Evolutionary conservation across 2,797 vertebrate genomes (phyloP), one percentile per base, ranked within the genome.

Genomic region (Lacerta viridis): DNA sequence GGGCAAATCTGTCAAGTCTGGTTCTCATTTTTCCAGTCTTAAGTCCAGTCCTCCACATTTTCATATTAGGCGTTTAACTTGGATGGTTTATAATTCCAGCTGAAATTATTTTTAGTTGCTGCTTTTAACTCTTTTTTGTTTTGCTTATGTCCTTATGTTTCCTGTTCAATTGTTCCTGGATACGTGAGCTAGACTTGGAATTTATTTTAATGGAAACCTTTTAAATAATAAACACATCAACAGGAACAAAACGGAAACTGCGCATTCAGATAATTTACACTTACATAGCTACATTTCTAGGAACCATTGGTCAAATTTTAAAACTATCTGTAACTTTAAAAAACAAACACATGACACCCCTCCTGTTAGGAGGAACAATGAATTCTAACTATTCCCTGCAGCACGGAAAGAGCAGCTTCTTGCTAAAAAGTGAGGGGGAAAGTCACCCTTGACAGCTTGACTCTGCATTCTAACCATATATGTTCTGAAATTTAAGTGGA

Each of bases 401-500:
- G 9, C 6, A 25, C 4, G 36, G 5, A 66, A 20, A 72, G n/a
- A 7, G 3, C 66, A 27, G 20, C 20, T 84, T n/a, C 41, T 23
- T 83, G 61, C 66, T 69, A 29, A 46, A 69, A 69, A 43, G 15
- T 83, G 25, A 83, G 17, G 50, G 4, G 2, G 33, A 59, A 7
- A 4, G 29, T 13, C 25, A 78, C 41, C 17, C 50, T 80, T 80
- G n/a, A 33, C 23, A 36, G 15, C 17, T 61, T 1, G 43, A 69
- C 29, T 9, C 8, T 41, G 4, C 66, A 69, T 69, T 41, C 39
- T 66, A 11, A 41, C 61, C 36, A 41, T 27, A 5, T 36, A 5
- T 5, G n/a, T 74, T 76, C 80, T 72, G 72, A 68, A 50, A 84
- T 74, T 72, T 72, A 84, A 72, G 43, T 41, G 46, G 33, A 66